These are phyloP conservation scores for Drosophila suboccidentalis DNA, from an alignment of 2,888 invertebrate species.

Conservation along the genomic window DNA sequence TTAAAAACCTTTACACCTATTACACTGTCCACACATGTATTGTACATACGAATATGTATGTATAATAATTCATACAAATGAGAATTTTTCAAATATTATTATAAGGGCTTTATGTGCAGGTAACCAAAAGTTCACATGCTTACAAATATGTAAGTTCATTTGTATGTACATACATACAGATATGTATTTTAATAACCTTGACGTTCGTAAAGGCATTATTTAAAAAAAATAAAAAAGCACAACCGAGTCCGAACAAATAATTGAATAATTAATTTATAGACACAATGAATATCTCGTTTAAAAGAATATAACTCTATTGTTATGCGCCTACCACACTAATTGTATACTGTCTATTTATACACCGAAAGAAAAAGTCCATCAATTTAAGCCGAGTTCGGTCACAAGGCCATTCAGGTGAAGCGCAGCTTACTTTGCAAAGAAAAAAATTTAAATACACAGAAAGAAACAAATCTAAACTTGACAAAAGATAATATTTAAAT, in stretches of 20 bases:
- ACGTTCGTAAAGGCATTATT: constrained; percentile 64
- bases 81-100: constrained; percentile 54
- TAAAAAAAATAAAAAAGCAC: constrained; percentile 41
- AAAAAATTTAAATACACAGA: constrained; percentile 3
- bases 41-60: too few relatives aligned
- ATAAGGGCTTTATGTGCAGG: constrained; percentile 52
- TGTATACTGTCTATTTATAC: constrained; percentile 72
- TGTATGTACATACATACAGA: constrained; percentile 2
- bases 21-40: too few relatives aligned
- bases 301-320: constrained; percentile 64
- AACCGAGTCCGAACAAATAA: constrained; percentile 40
- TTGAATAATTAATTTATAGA: constrained; percentile 46
- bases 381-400: constrained; percentile 28
- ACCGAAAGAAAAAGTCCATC: constrained; percentile 30
- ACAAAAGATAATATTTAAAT: constrained; percentile 43
- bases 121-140: constrained; percentile 43
- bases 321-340: constrained; percentile 71
- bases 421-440: constrained; percentile 48
- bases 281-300: constrained; percentile 42
- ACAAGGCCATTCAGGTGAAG: constrained; percentile 42
- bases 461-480: constrained; percentile 24
- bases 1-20: too few relatives aligned
- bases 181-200: constrained; percentile 26
- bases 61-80: neutral
- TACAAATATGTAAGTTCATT: neutral